Base-by-base conservation (phyloP, 92 coral and sea anemone species). In the Epizoanthus stellaris region DNA sequence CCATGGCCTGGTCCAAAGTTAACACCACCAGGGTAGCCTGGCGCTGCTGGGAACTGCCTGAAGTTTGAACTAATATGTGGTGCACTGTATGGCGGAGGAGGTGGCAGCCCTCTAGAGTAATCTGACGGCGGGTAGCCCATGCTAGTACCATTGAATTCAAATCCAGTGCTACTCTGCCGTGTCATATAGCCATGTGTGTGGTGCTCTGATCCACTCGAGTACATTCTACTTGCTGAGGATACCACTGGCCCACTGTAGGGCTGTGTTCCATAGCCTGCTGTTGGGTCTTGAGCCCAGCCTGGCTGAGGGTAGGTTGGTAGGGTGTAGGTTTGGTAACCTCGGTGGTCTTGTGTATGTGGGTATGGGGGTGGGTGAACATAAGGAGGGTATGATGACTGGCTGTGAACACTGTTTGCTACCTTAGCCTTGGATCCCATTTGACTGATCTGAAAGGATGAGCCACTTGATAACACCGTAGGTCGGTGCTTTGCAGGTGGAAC, bases 401-500 rank as follows among this genome's bases (percentile, higher is more conserved):
- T 12, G 49, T 63, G 83, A 79, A 63, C 16, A 40, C 83, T 79
- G 39, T 79, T 79, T 10, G 59, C 52, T 42, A 63, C 62, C 39
- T 79, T 79, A 4, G 69, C 12, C 70, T 60, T 76, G 20, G 72
- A 12, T 43, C 71, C 39, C 45, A 79, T 14, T 62, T 79, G 83
- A 36, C 72, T 79, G 70, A 79, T 63, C 83, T 79, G 83, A 63
- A 63, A 21, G 61, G 83, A 39, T 8, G 93, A 80, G 67, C 85
- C 54, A 21, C 87, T 76, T 38, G 87, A 71, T 52, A 82, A 8
- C 36, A 88, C 77, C 15, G 82, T 64, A 73, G 91, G 82, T 38
- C 91, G 82, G 12, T 87, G 82, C 75, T 90, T 97, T 34, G 81
- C 81, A 47, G 92, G 91, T 81, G 93, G 93, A 4, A 93, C 91